Conservation (phyloP, 2,113 vertebrate species). For the Phylloscopus whistleri region DNA sequence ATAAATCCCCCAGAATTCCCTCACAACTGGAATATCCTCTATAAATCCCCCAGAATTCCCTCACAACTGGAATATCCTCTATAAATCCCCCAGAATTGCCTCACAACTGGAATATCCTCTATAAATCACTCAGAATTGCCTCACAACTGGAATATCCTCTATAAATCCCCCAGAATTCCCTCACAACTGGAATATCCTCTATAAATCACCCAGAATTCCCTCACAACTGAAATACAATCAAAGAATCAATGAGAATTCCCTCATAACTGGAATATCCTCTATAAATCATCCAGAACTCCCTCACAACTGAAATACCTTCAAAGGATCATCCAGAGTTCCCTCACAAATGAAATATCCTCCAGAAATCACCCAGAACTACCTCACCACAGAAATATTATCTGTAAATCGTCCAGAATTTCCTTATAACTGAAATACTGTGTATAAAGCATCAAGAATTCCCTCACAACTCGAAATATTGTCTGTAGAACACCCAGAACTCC, state of each 20-base stretch:
- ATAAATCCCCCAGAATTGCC: too few species aligned
- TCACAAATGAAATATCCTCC: fast-evolving
- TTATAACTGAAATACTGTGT: too few species aligned
- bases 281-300: too few species aligned
- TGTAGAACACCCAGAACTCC: fast-evolving
- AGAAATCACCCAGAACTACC: not conserved
- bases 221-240: not conserved
- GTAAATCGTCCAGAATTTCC: not conserved
- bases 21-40: too few species aligned
- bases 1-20: not conserved
- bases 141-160: not conserved
- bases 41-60: not conserved
- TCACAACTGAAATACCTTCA: not conserved
- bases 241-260: not conserved
- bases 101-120: too few species aligned
- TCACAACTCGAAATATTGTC: fast-evolving
- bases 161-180: not conserved
- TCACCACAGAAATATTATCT: fast-evolving
- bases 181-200: too few species aligned
- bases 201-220: not conserved
- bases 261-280: not conserved
- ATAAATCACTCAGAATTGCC: too few species aligned
- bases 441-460: too few species aligned
- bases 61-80: fast-evolving
- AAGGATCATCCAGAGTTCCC: not conserved